Conservation (phyloP, 2,888 invertebrate species). For the Myathropa florea region DNA sequence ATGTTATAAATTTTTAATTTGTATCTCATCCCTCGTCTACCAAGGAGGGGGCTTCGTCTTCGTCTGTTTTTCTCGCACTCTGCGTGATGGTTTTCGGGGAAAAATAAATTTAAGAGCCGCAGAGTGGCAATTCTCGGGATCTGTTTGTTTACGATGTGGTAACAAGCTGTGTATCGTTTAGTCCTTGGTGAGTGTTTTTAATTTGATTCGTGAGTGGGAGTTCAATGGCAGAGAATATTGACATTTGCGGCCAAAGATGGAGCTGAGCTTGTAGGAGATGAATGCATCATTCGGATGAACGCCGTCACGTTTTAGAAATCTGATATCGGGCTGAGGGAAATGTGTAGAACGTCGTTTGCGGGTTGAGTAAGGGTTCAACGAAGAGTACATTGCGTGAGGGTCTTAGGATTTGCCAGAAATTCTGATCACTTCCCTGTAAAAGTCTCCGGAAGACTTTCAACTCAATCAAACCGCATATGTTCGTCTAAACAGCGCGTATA, state of each 20-base stretch:
- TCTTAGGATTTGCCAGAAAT: no score
- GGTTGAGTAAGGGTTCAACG: no score
- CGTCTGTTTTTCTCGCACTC: neutral
- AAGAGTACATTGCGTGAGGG: no score
- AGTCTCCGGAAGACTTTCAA: no score
- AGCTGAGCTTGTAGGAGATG: neutral
- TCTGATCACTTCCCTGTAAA: neutral
- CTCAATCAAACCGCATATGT: no score
- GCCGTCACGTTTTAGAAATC: no score
- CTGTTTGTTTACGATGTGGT: neutral
- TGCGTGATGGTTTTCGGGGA: neutral
- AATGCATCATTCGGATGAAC: neutral
- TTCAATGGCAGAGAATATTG: no score
- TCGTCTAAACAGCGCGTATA: neutral
- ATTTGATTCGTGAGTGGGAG: neutral
- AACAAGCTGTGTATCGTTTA: neutral
- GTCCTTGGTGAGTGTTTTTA: neutral
- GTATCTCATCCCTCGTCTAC: constrained; percentile 1
- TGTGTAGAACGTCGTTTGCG: no score
- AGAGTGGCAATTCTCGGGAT: neutral
- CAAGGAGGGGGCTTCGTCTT: neutral
- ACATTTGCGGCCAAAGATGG: no score
- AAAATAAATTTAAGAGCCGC: neutral
- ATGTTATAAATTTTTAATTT: constrained; percentile 48
- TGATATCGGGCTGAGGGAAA: no score